Percentiles rank a stretch among this genome's conserved stretches.
Conservation (phyloP, 2,113 vertebrate genomes). For the Pitta sordida region DNA sequence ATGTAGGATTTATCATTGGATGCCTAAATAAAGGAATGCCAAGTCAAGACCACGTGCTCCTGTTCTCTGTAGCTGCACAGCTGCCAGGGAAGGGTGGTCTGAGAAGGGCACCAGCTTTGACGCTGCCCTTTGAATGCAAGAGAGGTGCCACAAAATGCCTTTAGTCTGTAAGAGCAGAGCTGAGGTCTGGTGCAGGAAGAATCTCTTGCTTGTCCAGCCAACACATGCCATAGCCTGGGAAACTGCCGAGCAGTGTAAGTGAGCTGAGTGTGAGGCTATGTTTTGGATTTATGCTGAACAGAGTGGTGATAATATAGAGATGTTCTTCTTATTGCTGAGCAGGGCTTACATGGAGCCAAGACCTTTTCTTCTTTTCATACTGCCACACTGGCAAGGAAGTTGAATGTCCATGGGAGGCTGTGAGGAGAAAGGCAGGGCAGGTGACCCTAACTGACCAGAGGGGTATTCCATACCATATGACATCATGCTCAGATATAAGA, state of each 20-base stretch:
- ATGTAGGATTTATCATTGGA: neutral
- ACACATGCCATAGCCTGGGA: neutral
- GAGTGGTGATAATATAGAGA: neutral
- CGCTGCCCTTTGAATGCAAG: neutral
- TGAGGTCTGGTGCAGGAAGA: neutral
- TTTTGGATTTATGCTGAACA: neutral
- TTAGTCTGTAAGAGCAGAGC: neutral
- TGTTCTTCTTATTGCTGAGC: neutral
- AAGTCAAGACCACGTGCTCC: neutral
- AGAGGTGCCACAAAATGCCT: neutral
- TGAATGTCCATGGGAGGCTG: neutral
- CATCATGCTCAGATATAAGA: neutral
- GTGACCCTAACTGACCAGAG: neutral
- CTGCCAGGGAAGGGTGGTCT: neutral
- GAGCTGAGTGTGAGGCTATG: neutral
- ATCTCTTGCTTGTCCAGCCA: neutral
- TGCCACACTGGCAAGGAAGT: neutral
- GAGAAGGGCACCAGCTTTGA: neutral
- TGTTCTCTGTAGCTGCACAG: neutral
- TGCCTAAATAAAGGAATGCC: neutral
- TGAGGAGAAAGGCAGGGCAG: neutral
- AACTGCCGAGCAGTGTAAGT: fast-evolving
- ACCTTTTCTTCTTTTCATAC: neutral
- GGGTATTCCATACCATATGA: neutral
- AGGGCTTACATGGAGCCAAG: neutral